Base-by-base conservation (phyloP, 2,888 invertebrate genomes). In the Unio delphinus region DNA sequence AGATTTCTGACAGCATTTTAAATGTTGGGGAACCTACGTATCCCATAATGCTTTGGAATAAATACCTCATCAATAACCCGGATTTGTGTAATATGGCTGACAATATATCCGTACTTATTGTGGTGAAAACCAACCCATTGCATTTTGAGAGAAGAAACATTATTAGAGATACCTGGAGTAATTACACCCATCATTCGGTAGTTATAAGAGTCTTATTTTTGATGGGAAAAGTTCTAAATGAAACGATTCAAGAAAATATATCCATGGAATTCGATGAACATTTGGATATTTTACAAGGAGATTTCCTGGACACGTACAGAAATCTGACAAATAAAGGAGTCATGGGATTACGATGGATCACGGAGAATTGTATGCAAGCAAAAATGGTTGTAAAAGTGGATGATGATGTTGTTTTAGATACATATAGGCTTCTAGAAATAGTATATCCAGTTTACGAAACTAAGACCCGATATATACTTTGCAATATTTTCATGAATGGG, bases 291-390 rank as follows among this genome's bases (percentile, higher is more conserved):
- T 17, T 63, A 45, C 63, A 63, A 63, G 63, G 63, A 20, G 20
- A 34, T 45, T 63, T 34, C 54, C 15, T 63, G 8, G 63, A 63
- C 34, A 54, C 63, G n/a, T 63, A 63, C 26, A 34, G 63, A 63
- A 63, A 63, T 34, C 23, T 63, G 20, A 63, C 63, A n/a, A 63
- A 63, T 55, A 63, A 63, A 63, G 63, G 63, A 20, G 63, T 63
- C n/a, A 63, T 63, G 63, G 63, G 63, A 7, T 63, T 63, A 7
- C 6, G 34, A 45, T 63, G 63, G 63, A 54, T 63, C 7, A 63
- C 30, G 11, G 63, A 63, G 54, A 23, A 63, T 63, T 63, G 63
- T 17, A 34, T 34, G 63, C 34, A 63, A 1, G 63, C 63, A 34
- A 18, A 63, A 20, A 17, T 34, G 26, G 63, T 63, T 23, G 34